A percentile compares a stretch with the other conserved stretches of the same genome.
phyloP scores from a whole-genome alignment of 1,140 invertebrate species.

The Zaprionus taronus region DNA sequence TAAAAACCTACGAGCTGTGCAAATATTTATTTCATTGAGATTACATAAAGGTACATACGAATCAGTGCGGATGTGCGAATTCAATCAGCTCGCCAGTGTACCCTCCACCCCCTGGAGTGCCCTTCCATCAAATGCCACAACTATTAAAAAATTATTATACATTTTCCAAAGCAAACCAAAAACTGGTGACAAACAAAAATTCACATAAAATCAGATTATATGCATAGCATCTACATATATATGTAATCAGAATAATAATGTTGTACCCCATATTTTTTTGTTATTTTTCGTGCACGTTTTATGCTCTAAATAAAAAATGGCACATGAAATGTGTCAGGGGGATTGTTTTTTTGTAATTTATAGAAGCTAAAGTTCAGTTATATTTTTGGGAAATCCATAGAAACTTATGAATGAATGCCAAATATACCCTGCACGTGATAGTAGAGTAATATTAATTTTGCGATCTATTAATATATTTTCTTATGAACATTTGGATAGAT shows the following conservation, averaged over 20 bases:
- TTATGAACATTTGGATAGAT: background rate
- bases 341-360: constrained; percentile 6
- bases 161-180: constrained; percentile 37
- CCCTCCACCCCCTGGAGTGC: background rate
- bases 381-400: background rate
- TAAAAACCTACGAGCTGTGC: constrained; percentile 31
- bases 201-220: constrained; percentile 35
- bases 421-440: background rate
- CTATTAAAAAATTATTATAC: constrained; percentile 49
- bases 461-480: background rate
- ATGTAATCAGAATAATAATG: constrained; percentile 28
- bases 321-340: constrained; percentile 29
- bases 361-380: background rate
- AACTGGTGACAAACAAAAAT: constrained; percentile 51
- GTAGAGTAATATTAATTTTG: background rate
- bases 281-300: background rate
- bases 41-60: constrained; percentile 39
- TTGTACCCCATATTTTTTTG: constrained; percentile 21
- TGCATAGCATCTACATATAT: constrained; percentile 16
- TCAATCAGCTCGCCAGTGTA: constrained; percentile 33
- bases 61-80: constrained; percentile 45
- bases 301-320: constrained; percentile 26
- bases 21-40: constrained; percentile 34
- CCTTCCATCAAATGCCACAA: constrained; percentile 5
- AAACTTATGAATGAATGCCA: background rate